A percentile compares a stretch with the other conserved stretches of the same genome.
These are phyloP conservation scores for Caranx melampygus DNA, from an alignment of 2,113 vertebrate species.

Conservation along the genomic window DNA sequence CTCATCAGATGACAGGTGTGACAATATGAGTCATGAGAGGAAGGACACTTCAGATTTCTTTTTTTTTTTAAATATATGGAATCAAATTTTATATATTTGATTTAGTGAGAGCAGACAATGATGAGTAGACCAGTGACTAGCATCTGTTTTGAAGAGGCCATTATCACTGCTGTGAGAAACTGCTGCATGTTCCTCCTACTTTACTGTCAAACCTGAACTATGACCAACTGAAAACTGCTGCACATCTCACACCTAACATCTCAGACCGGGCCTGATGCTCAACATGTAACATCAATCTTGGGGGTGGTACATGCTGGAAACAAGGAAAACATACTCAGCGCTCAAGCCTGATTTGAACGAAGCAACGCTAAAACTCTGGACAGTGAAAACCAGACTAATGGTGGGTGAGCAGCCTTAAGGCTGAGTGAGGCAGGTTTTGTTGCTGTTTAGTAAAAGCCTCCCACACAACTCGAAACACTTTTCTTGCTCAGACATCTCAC, in stretches of 20 bases:
- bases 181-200: neutral
- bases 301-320: neutral
- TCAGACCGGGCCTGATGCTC: neutral
- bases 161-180: neutral
- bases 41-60: no score
- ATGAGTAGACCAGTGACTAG: neutral
- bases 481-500: conserved; percentile 39
- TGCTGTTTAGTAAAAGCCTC: conserved; percentile 45
- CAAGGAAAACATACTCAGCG: neutral
- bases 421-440: conserved; percentile 20
- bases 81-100: no score
- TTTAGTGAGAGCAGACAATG: neutral
- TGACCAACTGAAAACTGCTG: conserved; percentile 9
- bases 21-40: no score
- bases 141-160: neutral
- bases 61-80: no score
- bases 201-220: conserved; percentile 8
- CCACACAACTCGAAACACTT: conserved; percentile 48
- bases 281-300: conserved; percentile 15
- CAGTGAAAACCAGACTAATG: conserved; percentile 44
- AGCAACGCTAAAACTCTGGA: neutral
- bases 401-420: conserved; percentile 48
- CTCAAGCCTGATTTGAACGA: conserved; percentile 20
- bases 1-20: no score
- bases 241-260: neutral